Evolutionary conservation across 2,113 vertebrate species (phyloP).

Genomic region (Misgurnus mizolepis): DNA sequence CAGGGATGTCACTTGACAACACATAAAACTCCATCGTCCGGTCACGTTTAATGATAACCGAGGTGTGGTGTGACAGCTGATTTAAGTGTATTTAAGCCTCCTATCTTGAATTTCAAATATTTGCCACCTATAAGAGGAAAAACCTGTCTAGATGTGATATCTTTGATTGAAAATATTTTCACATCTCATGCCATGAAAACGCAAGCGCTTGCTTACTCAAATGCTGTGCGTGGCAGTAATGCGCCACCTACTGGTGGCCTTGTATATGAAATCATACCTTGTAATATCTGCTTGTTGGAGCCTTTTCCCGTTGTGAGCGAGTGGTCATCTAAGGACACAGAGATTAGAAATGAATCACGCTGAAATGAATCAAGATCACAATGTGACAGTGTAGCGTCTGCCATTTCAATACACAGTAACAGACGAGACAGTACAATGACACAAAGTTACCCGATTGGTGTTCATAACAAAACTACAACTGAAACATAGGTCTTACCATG

Average conservation of each 20-base stretch:
- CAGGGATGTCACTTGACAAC: conserved; percentile 38
- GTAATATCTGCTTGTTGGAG: conserved; percentile 93
- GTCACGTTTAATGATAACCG: conserved; percentile 13
- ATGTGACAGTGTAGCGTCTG: background rate
- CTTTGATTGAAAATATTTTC: conserved; percentile 38
- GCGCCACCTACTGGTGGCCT: conserved; percentile 47
- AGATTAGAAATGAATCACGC: conserved; percentile 20
- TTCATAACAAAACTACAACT: background rate
- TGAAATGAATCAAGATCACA: conserved; percentile 4
- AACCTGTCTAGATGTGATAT: conserved; percentile 1
- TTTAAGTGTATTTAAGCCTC: background rate
- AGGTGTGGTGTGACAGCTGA: background rate
- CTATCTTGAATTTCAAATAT: background rate
- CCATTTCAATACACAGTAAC: background rate
- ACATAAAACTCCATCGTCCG: conserved; percentile 48
- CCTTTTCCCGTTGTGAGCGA: conserved; percentile 75
- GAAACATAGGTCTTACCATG: conserved; percentile 71
- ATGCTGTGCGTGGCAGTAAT: background rate
- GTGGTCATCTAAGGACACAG: conserved; percentile 76
- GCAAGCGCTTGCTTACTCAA: background rate
- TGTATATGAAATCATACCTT: conserved; percentile 76
- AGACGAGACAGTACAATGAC: background rate
- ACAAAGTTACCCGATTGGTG: background rate
- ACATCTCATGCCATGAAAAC: background rate
- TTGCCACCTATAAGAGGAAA: background rate